Percentiles rank a stretch among this genome's conserved stretches.
Evolutionary conservation across 1,140 invertebrate species (phyloP).

Genomic region (Centruroides vittatus): DNA sequence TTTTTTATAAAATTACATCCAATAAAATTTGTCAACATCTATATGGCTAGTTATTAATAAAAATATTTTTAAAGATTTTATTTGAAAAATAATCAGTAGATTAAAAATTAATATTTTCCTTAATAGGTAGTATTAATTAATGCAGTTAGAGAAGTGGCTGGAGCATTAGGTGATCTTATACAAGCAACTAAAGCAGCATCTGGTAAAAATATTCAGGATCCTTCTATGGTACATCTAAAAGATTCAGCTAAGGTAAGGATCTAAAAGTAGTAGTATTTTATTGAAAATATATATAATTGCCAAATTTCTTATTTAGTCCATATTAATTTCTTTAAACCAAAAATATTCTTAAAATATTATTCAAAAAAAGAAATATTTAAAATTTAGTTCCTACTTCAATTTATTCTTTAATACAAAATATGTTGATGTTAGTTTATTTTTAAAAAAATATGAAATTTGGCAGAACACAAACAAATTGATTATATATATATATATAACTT

Average conservation of each 20-base stretch:
- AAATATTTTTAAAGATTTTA: not conserved
- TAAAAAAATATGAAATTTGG: too few species aligned
- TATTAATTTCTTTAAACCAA: too few species aligned
- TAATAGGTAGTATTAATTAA: conserved; percentile 76
- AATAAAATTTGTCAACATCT: not conserved
- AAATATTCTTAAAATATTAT: too few species aligned
- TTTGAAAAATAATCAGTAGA: not conserved
- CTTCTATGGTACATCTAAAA: conserved; percentile 87
- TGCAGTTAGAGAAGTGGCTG: conserved; percentile 93
- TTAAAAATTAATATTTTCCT: not conserved
- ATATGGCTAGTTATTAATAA: not conserved
- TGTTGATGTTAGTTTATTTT: too few species aligned
- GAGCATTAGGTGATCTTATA: conserved; percentile 85
- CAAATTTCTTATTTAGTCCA: too few species aligned
- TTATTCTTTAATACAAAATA: too few species aligned
- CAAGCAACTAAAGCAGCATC: conserved; percentile 93
- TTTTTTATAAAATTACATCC: not conserved
- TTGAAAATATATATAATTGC: conserved; percentile 50
- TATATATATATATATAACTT: too few species aligned
- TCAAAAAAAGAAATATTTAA: too few species aligned
- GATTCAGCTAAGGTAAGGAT: conserved; percentile 87
- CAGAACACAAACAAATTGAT: too few species aligned
- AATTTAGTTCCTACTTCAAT: too few species aligned
- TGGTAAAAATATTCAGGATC: conserved; percentile 83
- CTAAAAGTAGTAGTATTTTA: conserved; percentile 41